Evolutionary conservation across 2,797 vertebrate genomes (phyloP).

Genomic region (Cossypha niveicapilla): DNA sequence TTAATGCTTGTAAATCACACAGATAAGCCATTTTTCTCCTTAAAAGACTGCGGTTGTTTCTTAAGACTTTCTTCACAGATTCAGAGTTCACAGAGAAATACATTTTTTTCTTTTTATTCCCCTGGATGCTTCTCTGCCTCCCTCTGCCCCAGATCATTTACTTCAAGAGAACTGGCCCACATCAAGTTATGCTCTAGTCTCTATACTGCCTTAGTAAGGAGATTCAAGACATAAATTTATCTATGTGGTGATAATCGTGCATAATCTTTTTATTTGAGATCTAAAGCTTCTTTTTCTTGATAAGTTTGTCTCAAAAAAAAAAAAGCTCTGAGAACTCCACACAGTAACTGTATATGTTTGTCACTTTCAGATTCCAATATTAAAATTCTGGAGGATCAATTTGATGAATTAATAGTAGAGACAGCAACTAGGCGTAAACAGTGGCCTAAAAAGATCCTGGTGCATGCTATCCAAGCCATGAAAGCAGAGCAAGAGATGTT

Average conservation of each 20-base stretch:
- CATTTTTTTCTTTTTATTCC: rapidly evolving
- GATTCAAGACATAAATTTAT: not conserved
- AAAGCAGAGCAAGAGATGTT: constrained; percentile 84
- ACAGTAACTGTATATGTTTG: not conserved
- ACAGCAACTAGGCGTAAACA: constrained; percentile 80
- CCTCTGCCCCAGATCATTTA: rapidly evolving
- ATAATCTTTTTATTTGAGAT: not conserved
- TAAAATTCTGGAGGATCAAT: constrained; percentile 78
- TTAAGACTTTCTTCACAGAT: not conserved
- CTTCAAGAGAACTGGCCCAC: not conserved
- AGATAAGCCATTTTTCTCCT: not conserved
- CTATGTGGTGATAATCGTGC: not conserved
- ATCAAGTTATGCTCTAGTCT: not conserved
- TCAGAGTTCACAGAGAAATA: not conserved
- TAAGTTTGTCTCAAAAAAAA: not conserved
- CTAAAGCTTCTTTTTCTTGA: not conserved
- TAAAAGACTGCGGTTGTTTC: not conserved
- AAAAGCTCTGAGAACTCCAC: not conserved
- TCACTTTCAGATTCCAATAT: constrained; percentile 71
- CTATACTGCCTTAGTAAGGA: not conserved
- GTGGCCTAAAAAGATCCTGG: constrained; percentile 83
- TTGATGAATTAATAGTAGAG: constrained; percentile 88
- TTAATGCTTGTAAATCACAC: not conserved
- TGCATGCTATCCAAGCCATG: constrained; percentile 78
- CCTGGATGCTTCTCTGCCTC: rapidly evolving